Conservation (phyloP, 2,113 vertebrate genomes). For the Erythrolamprus reginae region DNA sequence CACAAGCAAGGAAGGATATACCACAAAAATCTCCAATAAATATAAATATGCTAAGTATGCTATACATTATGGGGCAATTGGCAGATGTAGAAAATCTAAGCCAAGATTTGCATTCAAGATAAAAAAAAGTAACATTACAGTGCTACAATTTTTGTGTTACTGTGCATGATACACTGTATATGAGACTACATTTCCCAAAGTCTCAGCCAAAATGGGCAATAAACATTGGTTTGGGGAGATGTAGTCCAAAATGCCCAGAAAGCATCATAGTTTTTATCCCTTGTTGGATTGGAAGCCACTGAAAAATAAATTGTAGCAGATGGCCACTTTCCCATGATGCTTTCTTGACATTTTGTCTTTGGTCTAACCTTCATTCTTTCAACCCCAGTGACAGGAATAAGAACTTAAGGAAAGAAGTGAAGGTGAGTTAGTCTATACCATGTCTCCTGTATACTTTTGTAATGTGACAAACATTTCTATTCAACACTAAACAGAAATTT, state of each 20-base stretch:
- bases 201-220: neutral
- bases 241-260: neutral
- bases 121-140: neutral
- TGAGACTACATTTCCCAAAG: neutral
- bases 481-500: neutral
- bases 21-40: neutral
- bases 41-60: neutral
- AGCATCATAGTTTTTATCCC: neutral
- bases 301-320: neutral
- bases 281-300: neutral
- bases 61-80: neutral
- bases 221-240: neutral
- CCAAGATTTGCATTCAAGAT: neutral
- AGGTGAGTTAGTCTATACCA: neutral
- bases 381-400: neutral
- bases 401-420: neutral
- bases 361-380: neutral
- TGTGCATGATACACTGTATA: neutral
- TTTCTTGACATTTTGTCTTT: neutral
- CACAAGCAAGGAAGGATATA: too few species aligned
- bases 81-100: neutral
- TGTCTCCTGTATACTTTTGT: neutral
- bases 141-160: neutral
- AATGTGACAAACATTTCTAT: too few species aligned
- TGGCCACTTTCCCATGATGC: neutral